phyloP scores from a whole-genome alignment of 2,797 vertebrate species.

The Spinus pinus region DNA sequence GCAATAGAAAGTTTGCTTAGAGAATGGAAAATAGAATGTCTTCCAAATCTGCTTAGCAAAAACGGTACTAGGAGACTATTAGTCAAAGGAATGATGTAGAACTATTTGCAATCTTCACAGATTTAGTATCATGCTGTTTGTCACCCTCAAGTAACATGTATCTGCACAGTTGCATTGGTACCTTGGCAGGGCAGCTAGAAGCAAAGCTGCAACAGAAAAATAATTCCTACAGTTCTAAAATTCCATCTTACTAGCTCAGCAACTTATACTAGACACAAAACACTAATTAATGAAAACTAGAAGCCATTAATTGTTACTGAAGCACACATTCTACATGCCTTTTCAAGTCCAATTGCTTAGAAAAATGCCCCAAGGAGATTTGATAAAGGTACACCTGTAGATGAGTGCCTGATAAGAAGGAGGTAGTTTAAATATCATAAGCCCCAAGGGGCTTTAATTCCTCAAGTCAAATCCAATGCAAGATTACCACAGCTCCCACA shows the following conservation, averaged over 20 bases:
- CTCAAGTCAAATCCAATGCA: neutral
- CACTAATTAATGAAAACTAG: slow-evolving; percentile 40
- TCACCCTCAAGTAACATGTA: neutral
- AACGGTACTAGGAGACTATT: neutral
- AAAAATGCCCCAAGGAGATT: slow-evolving; percentile 31
- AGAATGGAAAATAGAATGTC: neutral
- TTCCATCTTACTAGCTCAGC: neutral
- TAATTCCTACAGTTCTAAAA: neutral
- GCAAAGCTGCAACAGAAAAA: neutral
- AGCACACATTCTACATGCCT: neutral
- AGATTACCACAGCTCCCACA: slow-evolving; percentile 30
- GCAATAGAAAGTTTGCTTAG: neutral
- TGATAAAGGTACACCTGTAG: slow-evolving; percentile 33
- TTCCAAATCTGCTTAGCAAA: neutral
- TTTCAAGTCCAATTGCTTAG: slow-evolving; percentile 31
- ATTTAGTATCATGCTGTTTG: neutral
- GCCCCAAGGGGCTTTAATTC: slow-evolving; percentile 8
- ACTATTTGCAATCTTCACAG: neutral
- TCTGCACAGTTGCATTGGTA: neutral
- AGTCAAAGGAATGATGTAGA: neutral
- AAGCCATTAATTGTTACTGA: neutral
- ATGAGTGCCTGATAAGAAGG: slow-evolving; percentile 4
- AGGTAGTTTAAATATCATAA: neutral
- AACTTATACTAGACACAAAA: neutral
- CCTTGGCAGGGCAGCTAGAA: neutral